phyloP scores from a whole-genome alignment of 2,113 vertebrate genomes.

The Solenodon paradoxus region DNA sequence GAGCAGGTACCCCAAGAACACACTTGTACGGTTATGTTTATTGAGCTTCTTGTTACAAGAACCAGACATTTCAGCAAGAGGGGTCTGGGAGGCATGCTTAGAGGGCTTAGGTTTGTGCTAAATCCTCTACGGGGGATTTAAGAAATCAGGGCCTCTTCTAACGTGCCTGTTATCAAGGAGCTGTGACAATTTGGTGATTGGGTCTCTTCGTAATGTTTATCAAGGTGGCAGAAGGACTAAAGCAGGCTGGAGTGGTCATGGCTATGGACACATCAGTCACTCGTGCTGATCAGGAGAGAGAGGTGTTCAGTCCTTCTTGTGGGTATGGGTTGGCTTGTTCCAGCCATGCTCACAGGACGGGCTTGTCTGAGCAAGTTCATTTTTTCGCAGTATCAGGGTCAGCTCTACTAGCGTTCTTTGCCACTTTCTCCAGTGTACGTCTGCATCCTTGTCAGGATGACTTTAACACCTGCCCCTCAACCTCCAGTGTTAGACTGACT shows the following conservation, averaged over 20 bases:
- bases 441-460: neutral
- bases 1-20: neutral
- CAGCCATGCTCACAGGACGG: neutral
- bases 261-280: neutral
- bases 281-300: neutral
- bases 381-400: neutral
- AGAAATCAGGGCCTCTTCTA: neutral
- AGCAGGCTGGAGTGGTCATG: neutral
- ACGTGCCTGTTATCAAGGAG: neutral
- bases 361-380: neutral
- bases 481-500: neutral
- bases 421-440: neutral
- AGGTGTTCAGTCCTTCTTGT: neutral
- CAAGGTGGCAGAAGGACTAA: neutral
- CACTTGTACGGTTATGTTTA: neutral
- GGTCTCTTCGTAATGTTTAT: neutral
- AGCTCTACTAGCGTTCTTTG: neutral
- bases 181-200: neutral
- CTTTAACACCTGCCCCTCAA: neutral
- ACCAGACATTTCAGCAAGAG: neutral
- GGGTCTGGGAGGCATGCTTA: neutral
- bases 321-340: neutral
- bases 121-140: neutral
- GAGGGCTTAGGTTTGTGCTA: neutral
- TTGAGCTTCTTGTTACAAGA: neutral